Conservation (phyloP, 2,113 vertebrate genomes). For the Entosphenus tridentatus region DNA sequence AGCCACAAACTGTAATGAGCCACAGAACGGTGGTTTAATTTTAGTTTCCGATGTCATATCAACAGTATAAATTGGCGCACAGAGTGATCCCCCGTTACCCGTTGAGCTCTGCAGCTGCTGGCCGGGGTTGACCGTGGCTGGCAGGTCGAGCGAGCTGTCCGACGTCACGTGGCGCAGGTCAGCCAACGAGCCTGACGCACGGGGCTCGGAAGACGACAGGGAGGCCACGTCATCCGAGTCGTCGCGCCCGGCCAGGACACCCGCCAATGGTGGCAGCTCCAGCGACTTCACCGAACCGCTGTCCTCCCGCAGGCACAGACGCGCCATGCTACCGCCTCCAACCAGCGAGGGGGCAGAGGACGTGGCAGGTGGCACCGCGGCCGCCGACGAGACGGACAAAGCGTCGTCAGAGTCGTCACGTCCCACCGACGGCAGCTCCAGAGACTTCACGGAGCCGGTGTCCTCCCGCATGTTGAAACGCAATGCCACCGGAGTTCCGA, state of each 20-base stretch:
- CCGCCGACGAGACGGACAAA: constrained; percentile 33
- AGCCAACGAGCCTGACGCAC: constrained; percentile 67
- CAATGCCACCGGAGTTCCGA: too few relatives aligned
- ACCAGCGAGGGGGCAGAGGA: neutral
- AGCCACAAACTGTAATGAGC: too few relatives aligned
- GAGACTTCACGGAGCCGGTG: constrained; percentile 72
- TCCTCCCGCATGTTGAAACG: constrained; percentile 28
- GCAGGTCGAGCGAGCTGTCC: constrained; percentile 90
- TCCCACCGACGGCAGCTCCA: constrained; percentile 85
- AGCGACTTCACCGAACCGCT: constrained; percentile 79
- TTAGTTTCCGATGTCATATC: too few relatives aligned
- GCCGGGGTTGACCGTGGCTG: neutral
- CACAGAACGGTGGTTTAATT: too few relatives aligned
- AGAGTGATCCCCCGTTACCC: too few relatives aligned
- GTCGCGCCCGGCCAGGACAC: constrained; percentile 83
- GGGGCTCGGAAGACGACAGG: constrained; percentile 95
- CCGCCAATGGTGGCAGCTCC: constrained; percentile 83
- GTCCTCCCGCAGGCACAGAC: constrained; percentile 32
- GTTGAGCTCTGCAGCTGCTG: neutral
- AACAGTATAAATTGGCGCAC: too few relatives aligned
- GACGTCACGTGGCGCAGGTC: constrained; percentile 98
- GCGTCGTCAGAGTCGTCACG: constrained; percentile 95
- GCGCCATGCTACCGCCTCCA: neutral
- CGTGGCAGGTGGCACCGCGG: neutral
- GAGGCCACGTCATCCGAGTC: constrained; percentile 90